Base-by-base conservation (phyloP, 1,140 invertebrate species). In the Magallana angulata region DNA sequence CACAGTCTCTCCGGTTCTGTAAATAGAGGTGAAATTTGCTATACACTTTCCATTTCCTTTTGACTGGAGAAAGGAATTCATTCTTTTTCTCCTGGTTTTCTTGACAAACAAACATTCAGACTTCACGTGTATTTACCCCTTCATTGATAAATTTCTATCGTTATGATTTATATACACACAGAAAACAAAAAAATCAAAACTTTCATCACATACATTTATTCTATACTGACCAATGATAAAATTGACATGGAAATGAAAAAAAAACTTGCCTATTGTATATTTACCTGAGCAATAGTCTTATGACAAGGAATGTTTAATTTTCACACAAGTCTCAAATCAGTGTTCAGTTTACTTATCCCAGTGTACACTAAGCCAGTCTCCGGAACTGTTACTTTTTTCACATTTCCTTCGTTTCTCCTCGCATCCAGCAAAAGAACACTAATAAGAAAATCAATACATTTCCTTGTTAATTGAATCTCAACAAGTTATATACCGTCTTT, bases 381-480 rank as follows among this genome's bases (percentile, higher is more conserved):
- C 24, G 68, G 36, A 76, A 30, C 36, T 76, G 9, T 36, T 12
- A 76, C 8, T 30, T 76, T 76, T 76, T 48, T 36, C 68, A 76
- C 60, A 16, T 64, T 64, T 64, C 60, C 60, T 64, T 76, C 24
- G 24, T 76, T 76, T 12, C 68, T 76, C 68, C 24, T 76, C 14
- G 68, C 68, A 76, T 76, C 68, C 24, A 76, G 68, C 24, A 76
- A 76, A 12, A 76, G 68, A 76, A 76, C 36, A 30, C 24, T 30
- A 76, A 76, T 76, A 76, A 30, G 68, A 76, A 76, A 76, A 76
- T 76, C 68, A 76, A 76, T 76, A 76, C 14, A 30, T 30, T 18
- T 76, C 68, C 68, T 76, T 76, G 68, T 36, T 76, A 76, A 76
- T 76, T 76, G 68, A 76, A 76, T 76, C 36, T 76, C 68, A 76